A percentile compares a stretch with the other conserved stretches of the same genome.
Evolutionary conservation across 2,888 invertebrate species (phyloP).

Genomic region (Oxyteleia sp.): DNA sequence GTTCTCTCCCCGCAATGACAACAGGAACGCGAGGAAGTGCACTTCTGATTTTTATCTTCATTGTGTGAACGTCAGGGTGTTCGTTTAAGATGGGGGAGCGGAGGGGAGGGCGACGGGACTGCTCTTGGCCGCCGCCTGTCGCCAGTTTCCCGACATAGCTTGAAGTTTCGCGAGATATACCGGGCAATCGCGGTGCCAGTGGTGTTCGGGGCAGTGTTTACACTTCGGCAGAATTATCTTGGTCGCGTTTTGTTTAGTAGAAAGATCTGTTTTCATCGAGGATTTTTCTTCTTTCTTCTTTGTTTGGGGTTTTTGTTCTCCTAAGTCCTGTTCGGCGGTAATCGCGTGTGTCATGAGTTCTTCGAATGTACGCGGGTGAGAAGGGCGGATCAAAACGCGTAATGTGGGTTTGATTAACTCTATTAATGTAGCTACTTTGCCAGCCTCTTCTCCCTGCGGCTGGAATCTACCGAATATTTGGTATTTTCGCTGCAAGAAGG

Average conservation of each 20-base stretch:
- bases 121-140: too few relatives aligned
- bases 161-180: too few relatives aligned
- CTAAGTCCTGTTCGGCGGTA: not conserved
- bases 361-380: constrained; percentile 6
- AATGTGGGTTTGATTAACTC: constrained; percentile 19
- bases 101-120: too few relatives aligned
- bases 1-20: too few relatives aligned
- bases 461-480: constrained; percentile 22
- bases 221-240: not conserved
- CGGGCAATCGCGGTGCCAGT: not conserved
- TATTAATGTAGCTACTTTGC: constrained; percentile 5
- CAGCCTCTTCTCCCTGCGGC: constrained; percentile 13
- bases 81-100: too few relatives aligned
- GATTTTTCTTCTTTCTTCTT: not conserved
- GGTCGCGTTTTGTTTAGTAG: too few relatives aligned
- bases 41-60: too few relatives aligned
- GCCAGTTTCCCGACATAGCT: too few relatives aligned
- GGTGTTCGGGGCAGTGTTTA: not conserved
- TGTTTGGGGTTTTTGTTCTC: not conserved
- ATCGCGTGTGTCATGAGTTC: not conserved
- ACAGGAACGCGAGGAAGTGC: too few relatives aligned
- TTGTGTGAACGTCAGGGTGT: too few relatives aligned
- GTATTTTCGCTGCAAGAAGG: constrained; percentile 41
- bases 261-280: too few relatives aligned
- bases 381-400: not conserved